A percentile compares a stretch with the other conserved stretches of the same genome.
Evolutionary conservation across 1,140 invertebrate species (phyloP).

Genomic region (Solen grandis): DNA sequence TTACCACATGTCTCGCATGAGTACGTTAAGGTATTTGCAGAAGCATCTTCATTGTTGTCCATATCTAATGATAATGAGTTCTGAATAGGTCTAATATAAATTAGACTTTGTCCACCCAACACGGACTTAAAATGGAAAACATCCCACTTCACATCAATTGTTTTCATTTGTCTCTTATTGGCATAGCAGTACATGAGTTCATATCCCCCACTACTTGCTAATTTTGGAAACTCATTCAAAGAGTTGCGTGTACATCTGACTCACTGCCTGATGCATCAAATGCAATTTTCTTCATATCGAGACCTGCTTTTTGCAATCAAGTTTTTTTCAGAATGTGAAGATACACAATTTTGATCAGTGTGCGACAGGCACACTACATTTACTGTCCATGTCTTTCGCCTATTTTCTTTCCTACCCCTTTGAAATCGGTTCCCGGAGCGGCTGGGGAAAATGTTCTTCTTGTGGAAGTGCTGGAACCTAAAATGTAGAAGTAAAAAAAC

Average conservation of each 20-base stretch:
- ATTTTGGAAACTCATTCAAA: conserved; percentile 4
- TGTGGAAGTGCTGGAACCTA: too few species aligned
- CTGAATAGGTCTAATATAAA: conserved; percentile 10
- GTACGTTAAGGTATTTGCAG: not conserved
- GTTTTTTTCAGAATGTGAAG: not conserved
- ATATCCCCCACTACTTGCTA: not conserved
- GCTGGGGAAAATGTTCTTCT: too few species aligned
- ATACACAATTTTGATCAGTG: not conserved
- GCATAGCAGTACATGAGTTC: not conserved
- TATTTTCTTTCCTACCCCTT: too few species aligned
- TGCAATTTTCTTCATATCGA: not conserved
- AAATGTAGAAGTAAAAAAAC: too few species aligned
- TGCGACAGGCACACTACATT: not conserved
- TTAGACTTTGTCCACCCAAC: not conserved
- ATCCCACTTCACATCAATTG: conserved; percentile 1
- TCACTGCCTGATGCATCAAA: not conserved
- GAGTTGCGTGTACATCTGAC: not conserved
- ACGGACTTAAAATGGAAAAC: not conserved
- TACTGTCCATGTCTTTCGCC: conserved; percentile 3
- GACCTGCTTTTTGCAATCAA: not conserved
- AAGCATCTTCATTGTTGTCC: not conserved
- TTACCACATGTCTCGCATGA: not conserved
- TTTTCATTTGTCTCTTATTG: not conserved
- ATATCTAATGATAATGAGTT: not conserved
- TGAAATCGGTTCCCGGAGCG: too few species aligned